Evolutionary conservation across 2,113 vertebrate genomes (phyloP), one percentile per base, ranked within the genome.

Genomic region (Callipepla squamata): DNA sequence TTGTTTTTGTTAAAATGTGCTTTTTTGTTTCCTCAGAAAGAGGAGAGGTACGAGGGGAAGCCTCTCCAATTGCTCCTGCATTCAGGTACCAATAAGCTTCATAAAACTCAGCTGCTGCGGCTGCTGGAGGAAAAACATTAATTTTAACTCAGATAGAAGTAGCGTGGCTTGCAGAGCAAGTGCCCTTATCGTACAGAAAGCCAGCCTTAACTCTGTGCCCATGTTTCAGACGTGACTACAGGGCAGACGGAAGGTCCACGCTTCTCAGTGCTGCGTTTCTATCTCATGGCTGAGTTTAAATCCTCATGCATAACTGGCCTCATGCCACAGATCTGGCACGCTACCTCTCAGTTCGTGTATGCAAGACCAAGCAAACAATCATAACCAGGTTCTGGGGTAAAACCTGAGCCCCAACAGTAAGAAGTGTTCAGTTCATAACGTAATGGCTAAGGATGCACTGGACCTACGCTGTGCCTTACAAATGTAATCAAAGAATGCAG

Each of bases 201-300:
- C 6, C 65, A 67, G 22, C 11, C 51, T 50, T 34, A 78, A 63
- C 42, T 63, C 26, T 26, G 66, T 36, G 34, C 21, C 26, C 1
- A 1, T 8, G 36, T 14, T 17, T 48, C 17, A 3, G 50, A 23
- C 14, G 30, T 48, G 15, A 73, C 26, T 42, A 62, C 25, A 9
- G 32, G 38, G 59, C 73, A 55, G 59, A 9, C 32, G 7, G 53
- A 30, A 0, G 0, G 6, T 9, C 23, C 2, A 0, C 13, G 20
- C 3, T 17, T 40, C 26, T 30, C 4, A 3, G 16, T 16, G 28
- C n/a, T 26, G 13, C n/a, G 63, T 63, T 50, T 28, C 26, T 70
- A 21, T n/a, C 0, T 0, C 4, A 10, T 2, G 30, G 38, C 0
- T 61, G 45, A 47, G 32, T 34, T 67, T 13, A 10, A 48, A 32